phyloP scores from a whole-genome alignment of 2,113 vertebrate genomes.

The Neotragus moschatus region DNA sequence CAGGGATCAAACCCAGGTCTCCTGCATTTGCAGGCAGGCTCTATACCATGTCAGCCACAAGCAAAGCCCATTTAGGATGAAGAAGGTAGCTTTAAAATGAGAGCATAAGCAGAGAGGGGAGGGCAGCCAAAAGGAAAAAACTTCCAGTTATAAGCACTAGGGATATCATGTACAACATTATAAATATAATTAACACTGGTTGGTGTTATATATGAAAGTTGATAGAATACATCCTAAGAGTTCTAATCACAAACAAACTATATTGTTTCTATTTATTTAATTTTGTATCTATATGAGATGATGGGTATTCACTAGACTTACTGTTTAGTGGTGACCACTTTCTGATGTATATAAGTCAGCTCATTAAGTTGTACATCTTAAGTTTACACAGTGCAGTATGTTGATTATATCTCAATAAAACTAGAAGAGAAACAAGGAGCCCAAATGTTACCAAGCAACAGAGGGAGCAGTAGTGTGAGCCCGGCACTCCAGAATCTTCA shows the following conservation, averaged over 20 bases:
- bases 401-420: background rate
- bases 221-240: background rate
- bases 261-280: background rate
- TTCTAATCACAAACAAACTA: background rate
- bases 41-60: background rate
- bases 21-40: background rate
- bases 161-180: background rate
- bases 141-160: background rate
- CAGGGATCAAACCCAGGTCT: background rate
- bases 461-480: background rate
- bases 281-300: background rate
- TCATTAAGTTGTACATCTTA: background rate
- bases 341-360: background rate
- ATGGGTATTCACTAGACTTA: background rate
- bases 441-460: background rate
- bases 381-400: background rate
- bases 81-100: background rate
- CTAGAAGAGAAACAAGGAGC: background rate
- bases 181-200: background rate
- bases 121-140: background rate
- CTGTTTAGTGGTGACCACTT: background rate
- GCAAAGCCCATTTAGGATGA: background rate
- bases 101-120: accelerated
- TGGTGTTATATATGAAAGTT: background rate
- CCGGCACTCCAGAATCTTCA: background rate